Conservation (phyloP, 2,113 vertebrate species). For the Nerophis ophidion region DNA sequence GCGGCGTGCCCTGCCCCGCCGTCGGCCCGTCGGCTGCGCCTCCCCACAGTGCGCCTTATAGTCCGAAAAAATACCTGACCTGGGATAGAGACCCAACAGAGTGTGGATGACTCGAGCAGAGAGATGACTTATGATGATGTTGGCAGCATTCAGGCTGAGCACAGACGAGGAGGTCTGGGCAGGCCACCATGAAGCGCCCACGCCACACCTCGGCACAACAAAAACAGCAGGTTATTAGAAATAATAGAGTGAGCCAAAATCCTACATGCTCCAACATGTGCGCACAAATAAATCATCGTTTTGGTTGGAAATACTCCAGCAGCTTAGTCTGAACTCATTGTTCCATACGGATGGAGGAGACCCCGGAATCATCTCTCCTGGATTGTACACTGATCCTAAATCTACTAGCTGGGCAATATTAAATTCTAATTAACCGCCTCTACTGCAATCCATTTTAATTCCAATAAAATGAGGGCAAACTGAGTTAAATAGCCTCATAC, state of each 20-base stretch:
- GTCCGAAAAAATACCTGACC: no score
- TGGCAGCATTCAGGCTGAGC: constrained; percentile 19
- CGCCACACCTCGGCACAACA: constrained; percentile 50
- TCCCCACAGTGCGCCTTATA: no score
- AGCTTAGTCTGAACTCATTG: constrained; percentile 15
- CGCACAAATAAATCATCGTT: constrained; percentile 16
- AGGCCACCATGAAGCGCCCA: constrained; percentile 34
- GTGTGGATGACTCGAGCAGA: constrained; percentile 1
- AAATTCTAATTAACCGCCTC: constrained; percentile 1
- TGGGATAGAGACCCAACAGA: constrained; percentile 4
- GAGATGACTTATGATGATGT: neutral
- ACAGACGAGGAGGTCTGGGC: constrained; percentile 4
- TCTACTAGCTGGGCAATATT: constrained; percentile 6
- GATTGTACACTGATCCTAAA: neutral
- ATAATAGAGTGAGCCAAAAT: constrained; percentile 56
- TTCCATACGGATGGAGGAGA: neutral
- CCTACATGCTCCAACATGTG: constrained; percentile 37
- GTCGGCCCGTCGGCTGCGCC: no score
- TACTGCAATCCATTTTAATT: constrained; percentile 13
- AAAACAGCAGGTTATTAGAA: constrained; percentile 64
- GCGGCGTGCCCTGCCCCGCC: no score
- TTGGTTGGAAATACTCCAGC: constrained; percentile 34
- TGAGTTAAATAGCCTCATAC: constrained; percentile 18
- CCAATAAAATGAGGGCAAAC: constrained; percentile 34
- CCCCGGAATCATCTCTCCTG: neutral